A percentile compares a stretch with the other conserved stretches of the same genome.
phyloP scores from a whole-genome alignment of 2,113 vertebrate species.

The Perccottus glenii region DNA sequence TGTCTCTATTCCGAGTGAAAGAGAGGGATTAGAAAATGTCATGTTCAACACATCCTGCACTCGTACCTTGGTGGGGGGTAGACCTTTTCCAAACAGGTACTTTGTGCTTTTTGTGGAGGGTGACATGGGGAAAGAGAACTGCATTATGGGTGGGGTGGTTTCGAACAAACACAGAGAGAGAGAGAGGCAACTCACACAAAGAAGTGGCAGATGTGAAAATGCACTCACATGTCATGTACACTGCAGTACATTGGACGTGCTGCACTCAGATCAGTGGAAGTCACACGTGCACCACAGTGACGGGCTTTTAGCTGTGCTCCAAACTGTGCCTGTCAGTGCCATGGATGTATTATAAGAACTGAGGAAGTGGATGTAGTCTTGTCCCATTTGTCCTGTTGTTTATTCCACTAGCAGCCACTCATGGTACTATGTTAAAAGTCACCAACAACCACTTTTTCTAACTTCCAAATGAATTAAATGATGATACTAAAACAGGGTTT shows the following conservation, averaged over 20 bases:
- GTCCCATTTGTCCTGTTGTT: no score
- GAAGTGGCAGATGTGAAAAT: neutral
- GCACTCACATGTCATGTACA: neutral
- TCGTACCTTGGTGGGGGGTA: neutral
- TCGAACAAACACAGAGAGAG: neutral
- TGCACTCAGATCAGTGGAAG: slow-evolving; percentile 42
- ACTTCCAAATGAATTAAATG: no score
- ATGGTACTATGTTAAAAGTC: no score
- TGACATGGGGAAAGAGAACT: neutral
- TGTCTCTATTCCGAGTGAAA: neutral
- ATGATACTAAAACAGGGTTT: no score
- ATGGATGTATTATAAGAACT: neutral
- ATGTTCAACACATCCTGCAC: slow-evolving; percentile 10
- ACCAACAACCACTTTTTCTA: no score
- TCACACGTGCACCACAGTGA: slow-evolving; percentile 32
- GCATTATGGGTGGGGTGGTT: slow-evolving; percentile 5
- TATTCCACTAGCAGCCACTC: no score
- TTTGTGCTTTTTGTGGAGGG: slow-evolving; percentile 2
- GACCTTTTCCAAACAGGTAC: slow-evolving; percentile 5
- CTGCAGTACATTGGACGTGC: slow-evolving; percentile 9
- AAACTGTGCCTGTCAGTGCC: neutral
- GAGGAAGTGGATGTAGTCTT: no score
- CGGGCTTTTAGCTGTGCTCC: neutral
- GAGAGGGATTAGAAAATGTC: slow-evolving; percentile 16
- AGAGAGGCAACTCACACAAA: neutral